Evolutionary conservation across 2,797 vertebrate genomes (phyloP).

Genomic region (Coreius guichenoti): DNA sequence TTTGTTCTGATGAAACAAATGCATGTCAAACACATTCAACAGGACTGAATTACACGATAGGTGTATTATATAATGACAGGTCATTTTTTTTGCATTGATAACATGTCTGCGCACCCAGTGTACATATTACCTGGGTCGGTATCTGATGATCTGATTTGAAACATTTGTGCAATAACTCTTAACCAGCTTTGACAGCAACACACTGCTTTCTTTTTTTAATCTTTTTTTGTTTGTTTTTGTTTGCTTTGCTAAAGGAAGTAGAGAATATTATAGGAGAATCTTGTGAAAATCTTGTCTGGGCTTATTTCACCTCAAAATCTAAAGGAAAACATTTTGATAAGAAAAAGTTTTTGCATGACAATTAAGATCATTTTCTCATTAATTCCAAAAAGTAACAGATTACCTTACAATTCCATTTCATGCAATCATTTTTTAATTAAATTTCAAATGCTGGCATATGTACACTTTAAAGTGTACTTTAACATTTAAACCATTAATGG

Average conservation of each 20-base stretch:
- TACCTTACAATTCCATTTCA: neutral
- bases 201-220: slow-evolving; percentile 10
- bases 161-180: slow-evolving; percentile 32
- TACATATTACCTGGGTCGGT: neutral
- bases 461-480: neutral
- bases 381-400: neutral
- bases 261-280: neutral
- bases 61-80: neutral
- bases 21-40: neutral
- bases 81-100: neutral
- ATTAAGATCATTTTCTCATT: neutral
- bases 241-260: neutral
- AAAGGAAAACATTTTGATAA: neutral
- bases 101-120: neutral
- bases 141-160: neutral
- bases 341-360: neutral
- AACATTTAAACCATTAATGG: neutral
- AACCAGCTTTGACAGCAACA: slow-evolving; percentile 7
- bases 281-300: neutral
- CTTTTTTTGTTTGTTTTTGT: neutral
- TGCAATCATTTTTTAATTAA: neutral
- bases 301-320: neutral
- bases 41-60: neutral
- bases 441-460: neutral
- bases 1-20: neutral